phyloP scores from a whole-genome alignment of 2,113 vertebrate genomes.

The Semnornis frantzii region DNA sequence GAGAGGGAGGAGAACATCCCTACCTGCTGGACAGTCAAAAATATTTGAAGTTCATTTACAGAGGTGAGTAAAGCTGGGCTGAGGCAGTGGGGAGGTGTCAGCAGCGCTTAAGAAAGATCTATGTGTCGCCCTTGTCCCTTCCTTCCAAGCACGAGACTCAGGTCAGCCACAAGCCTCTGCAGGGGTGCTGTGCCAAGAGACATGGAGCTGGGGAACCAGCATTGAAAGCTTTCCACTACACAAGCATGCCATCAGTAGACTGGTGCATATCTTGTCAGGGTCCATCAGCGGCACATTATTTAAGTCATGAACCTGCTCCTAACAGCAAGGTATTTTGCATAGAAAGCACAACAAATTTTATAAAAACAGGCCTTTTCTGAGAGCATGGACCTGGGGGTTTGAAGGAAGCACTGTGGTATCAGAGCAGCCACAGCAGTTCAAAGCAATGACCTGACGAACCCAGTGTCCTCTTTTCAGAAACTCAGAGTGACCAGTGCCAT shows the following conservation, averaged over 20 bases:
- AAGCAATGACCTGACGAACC: background rate
- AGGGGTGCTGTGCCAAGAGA: background rate
- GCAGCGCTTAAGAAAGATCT: background rate
- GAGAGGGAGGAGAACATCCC: too few species aligned
- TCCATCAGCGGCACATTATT: background rate
- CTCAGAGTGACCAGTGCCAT: fast-evolving
- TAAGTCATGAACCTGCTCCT: background rate
- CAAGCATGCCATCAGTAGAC: background rate
- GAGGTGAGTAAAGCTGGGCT: background rate
- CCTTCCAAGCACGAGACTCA: background rate
- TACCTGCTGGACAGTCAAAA: background rate
- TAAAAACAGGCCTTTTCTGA: background rate
- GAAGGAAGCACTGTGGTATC: background rate
- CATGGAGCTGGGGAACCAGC: fast-evolving
- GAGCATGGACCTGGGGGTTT: background rate
- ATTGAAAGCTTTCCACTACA: background rate
- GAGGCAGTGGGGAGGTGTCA: background rate
- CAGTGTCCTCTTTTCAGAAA: background rate
- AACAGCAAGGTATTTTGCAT: background rate
- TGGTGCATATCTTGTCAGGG: background rate
- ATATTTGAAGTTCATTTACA: background rate
- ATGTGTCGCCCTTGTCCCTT: background rate
- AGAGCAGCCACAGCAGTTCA: background rate
- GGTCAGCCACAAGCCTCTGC: background rate
- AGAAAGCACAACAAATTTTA: background rate